A percentile compares a stretch with the other conserved stretches of the same genome.
These are phyloP conservation scores for Osmerus mordax DNA, from an alignment of 2,113 vertebrate genomes.

Conservation along the genomic window DNA sequence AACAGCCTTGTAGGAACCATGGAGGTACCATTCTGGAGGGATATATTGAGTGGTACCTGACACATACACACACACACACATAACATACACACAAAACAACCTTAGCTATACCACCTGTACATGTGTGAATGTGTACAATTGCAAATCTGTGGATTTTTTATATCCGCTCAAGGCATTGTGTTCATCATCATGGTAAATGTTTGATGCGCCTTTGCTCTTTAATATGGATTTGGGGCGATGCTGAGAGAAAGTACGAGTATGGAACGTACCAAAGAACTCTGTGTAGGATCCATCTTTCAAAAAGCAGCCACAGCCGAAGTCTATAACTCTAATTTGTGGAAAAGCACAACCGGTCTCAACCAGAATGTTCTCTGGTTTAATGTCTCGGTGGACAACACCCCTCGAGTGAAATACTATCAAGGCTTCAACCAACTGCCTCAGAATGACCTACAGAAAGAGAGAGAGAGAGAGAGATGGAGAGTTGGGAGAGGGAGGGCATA, in stretches of 20 bases:
- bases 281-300: neutral
- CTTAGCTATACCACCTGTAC: too few species aligned
- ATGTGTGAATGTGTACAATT: too few species aligned
- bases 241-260: neutral
- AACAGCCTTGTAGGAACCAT: slow-evolving; percentile 62
- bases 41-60: slow-evolving; percentile 10
- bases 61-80: slow-evolving; percentile 12
- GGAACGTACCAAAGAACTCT: slow-evolving; percentile 4
- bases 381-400: slow-evolving; percentile 68
- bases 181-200: too few species aligned
- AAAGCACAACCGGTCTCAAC: slow-evolving; percentile 57
- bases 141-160: neutral
- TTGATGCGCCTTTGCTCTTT: too few species aligned
- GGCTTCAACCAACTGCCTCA: slow-evolving; percentile 46
- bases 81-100: slow-evolving; percentile 9
- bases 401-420: slow-evolving; percentile 62
- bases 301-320: slow-evolving; percentile 32
- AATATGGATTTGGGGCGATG: neutral
- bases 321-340: slow-evolving; percentile 48
- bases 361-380: slow-evolving; percentile 72
- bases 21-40: slow-evolving; percentile 35
- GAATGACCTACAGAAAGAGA: neutral
- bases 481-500: slow-evolving; percentile 21
- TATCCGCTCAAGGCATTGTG: neutral
- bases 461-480: neutral